These are phyloP conservation scores for Silurus asotus DNA, from an alignment of 2,113 vertebrate species.

Conservation along the genomic window DNA sequence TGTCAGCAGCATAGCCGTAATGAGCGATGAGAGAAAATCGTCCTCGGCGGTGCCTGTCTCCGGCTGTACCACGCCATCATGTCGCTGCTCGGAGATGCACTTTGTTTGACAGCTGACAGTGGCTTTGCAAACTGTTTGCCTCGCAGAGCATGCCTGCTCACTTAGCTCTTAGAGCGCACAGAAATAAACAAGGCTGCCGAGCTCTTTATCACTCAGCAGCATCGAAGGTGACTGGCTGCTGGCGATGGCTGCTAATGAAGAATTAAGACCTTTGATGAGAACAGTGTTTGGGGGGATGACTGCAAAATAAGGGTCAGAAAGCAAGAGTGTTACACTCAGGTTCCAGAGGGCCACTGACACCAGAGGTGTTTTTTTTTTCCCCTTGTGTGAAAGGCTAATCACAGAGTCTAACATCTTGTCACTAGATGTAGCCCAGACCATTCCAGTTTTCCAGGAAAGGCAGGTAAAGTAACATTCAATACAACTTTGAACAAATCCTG, in stretches of 20 bases:
- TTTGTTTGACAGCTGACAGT: constrained; percentile 38
- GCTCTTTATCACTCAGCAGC: neutral
- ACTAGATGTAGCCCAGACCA: neutral
- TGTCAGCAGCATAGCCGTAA: neutral
- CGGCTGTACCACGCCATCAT: neutral
- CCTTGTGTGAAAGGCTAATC: neutral
- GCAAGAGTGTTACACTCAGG: neutral
- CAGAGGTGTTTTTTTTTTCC: neutral
- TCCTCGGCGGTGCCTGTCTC: neutral
- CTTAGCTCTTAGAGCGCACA: neutral
- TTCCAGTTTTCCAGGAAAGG: neutral
- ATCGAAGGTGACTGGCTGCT: neutral
- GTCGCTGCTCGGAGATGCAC: neutral
- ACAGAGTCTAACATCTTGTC: neutral
- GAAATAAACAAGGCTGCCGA: neutral
- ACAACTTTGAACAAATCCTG: neutral
- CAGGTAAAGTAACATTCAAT: neutral
- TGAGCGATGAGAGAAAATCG: constrained; percentile 10
- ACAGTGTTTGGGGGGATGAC: neutral
- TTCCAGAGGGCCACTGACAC: neutral
- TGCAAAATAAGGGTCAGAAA: neutral
- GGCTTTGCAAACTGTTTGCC: constrained; percentile 1
- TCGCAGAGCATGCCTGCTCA: constrained; percentile 7
- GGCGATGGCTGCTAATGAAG: constrained; percentile 1
- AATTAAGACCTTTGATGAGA: neutral